Base-by-base conservation (phyloP, 2,888 invertebrate genomes). In the Watsonalla binaria region DNA sequence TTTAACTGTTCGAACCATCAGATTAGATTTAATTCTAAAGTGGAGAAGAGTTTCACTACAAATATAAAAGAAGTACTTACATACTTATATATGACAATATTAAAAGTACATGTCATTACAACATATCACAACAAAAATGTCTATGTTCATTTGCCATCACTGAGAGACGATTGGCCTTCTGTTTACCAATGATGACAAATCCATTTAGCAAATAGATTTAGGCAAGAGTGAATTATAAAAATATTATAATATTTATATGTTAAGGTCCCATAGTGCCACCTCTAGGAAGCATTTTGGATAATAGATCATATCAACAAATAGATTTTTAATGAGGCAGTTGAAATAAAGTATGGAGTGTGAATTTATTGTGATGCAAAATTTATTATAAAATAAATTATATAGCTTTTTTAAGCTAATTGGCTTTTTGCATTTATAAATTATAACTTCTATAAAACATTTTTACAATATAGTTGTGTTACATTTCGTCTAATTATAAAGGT, bases 211-310 rank as follows among this genome's bases (percentile, higher is more conserved):
- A 42, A 11, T 11, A 42, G 8, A 11, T 42, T 7, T 37, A 37
- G 37, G 37, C 37, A 5, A 37, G 7, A 37, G 8, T 37, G 8
- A 37, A 37, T 7, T 37, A 37, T 37, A 37, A 4, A 37, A 37
- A 7, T 37, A 37, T 37, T 7, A 6, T 46, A 35, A n/a, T 42
- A 14, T 55, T 46, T 50, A 51, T 57, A 59, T 45, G 56, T 50
- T 63, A 62, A 71, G 73, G 76, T 82, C 80, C 77, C 70, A 66
- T 72, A 74, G 82, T 80, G 81, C 80, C 79, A 82, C 63, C 70
- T 69, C 59, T 69, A 74, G 66, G 71, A 74, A 74, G 76, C 76
- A 76, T 68, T 66, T 60, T 60, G 46, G 24, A 37, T 47, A 13
- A 33, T 35, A 15, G 52, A 57, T 62, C 65, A 65, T 65, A 65